Conservation (phyloP, 1,140 invertebrate genomes). For the Grapholita molesta region DNA sequence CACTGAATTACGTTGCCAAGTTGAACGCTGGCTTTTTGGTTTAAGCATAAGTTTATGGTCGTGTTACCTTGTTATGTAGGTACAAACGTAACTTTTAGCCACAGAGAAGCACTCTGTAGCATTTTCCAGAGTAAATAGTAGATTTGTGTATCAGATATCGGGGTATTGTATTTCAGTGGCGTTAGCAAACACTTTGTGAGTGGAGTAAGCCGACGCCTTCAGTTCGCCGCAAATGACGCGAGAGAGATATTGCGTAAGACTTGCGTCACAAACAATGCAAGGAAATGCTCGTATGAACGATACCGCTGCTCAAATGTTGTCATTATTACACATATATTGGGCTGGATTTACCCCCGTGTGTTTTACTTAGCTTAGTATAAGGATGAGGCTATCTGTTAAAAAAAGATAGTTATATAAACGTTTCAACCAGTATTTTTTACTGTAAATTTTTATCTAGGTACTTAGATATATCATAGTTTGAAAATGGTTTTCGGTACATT, state of each 20-base stretch:
- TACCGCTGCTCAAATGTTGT: neutral
- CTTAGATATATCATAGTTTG: no score
- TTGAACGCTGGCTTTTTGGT: neutral
- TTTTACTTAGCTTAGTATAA: no score
- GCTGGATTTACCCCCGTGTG: neutral
- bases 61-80: neutral
- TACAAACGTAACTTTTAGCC: neutral
- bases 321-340: neutral
- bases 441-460: no score
- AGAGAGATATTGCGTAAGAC: neutral
- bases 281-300: neutral
- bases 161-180: neutral
- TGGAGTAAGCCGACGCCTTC: neutral
- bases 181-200: neutral
- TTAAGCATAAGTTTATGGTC: neutral
- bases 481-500: no score
- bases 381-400: no score
- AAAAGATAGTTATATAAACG: no score
- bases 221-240: conserved; percentile 1
- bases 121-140: neutral
- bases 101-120: neutral
- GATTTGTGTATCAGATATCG: neutral
- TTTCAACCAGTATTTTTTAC: no score
- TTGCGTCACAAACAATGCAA: neutral
- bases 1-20: neutral